Evolutionary conservation across 2,888 invertebrate species (phyloP).

Genomic region (Leptinotarsa tumamoca): DNA sequence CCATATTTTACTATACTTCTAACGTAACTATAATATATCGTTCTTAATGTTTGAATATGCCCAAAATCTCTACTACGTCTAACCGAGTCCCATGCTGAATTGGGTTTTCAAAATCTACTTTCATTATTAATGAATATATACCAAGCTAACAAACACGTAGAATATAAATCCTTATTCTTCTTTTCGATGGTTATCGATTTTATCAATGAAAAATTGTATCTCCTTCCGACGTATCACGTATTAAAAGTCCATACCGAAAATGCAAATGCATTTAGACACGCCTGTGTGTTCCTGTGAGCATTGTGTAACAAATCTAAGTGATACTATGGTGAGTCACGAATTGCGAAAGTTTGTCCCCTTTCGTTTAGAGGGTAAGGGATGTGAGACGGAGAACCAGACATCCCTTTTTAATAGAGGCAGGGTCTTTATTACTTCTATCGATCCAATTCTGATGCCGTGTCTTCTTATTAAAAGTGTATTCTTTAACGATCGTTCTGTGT

Average conservation of each 20-base stretch:
- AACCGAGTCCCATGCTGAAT: no score
- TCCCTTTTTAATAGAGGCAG: slow-evolving; percentile 48
- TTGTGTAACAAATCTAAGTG: slow-evolving; percentile 19
- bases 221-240: slow-evolving; percentile 9
- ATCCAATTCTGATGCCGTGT: slow-evolving; percentile 47
- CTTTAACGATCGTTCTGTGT: slow-evolving; percentile 35
- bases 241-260: background rate
- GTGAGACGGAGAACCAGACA: slow-evolving; percentile 44
- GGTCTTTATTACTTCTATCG: slow-evolving; percentile 53
- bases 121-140: no score
- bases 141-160: no score
- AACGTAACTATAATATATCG: no score
- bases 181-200: background rate
- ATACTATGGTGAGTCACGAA: slow-evolving; percentile 46
- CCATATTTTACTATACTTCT: no score
- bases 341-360: slow-evolving; percentile 46
- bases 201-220: background rate
- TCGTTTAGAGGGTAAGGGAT: slow-evolving; percentile 31
- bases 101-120: no score
- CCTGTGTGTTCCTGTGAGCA: slow-evolving; percentile 15
- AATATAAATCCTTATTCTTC: background rate
- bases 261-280: slow-evolving; percentile 16
- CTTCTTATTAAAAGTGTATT: slow-evolving; percentile 48
- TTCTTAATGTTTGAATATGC: no score
- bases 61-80: no score